These are phyloP conservation scores for Drosophila mettleri DNA, from an alignment of 2,888 invertebrate species.

Conservation along the genomic window DNA sequence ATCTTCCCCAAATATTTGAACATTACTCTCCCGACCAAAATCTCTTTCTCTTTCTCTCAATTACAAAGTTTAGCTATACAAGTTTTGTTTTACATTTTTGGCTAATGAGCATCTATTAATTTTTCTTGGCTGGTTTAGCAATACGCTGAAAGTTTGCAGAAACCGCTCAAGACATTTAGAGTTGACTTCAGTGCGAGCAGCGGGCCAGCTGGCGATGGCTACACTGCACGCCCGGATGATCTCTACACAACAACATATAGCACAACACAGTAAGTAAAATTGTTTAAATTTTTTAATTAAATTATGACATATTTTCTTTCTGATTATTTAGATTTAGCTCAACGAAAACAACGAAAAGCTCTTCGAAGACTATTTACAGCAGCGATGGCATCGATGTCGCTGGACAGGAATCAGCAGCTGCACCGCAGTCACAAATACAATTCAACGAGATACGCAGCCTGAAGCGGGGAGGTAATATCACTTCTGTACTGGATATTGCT, in stretches of 20 bases:
- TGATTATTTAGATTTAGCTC: conserved; percentile 86
- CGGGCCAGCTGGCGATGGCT: conserved; percentile 80
- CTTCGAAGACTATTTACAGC: conserved; percentile 86
- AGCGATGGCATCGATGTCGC: conserved; percentile 74
- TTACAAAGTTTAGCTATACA: conserved; percentile 15
- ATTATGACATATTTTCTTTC: neutral
- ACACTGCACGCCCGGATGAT: conserved; percentile 81
- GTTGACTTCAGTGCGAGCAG: conserved; percentile 84
- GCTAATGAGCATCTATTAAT: conserved; percentile 22
- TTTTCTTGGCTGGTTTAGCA: conserved; percentile 73
- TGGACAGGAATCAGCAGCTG: conserved; percentile 48
- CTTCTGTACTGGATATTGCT: conserved; percentile 89
- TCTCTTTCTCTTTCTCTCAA: conserved; percentile 8
- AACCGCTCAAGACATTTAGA: conserved; percentile 85
- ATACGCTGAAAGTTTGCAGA: conserved; percentile 85
- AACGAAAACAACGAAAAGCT: conserved; percentile 86
- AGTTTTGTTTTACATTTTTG: conserved; percentile 16
- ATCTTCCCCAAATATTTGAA: neutral
- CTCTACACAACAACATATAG: conserved; percentile 84
- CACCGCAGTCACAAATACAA: conserved; percentile 87
- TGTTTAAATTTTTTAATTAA: neutral
- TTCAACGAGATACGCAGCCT: conserved; percentile 90
- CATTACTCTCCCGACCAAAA: conserved; percentile 2
- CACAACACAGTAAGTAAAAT: conserved; percentile 84
- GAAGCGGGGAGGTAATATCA: conserved; percentile 90